Percentiles rank a stretch among this genome's conserved stretches.
Conservation (phyloP, 1,140 invertebrate species). For the Tetragonula clypearis region DNA sequence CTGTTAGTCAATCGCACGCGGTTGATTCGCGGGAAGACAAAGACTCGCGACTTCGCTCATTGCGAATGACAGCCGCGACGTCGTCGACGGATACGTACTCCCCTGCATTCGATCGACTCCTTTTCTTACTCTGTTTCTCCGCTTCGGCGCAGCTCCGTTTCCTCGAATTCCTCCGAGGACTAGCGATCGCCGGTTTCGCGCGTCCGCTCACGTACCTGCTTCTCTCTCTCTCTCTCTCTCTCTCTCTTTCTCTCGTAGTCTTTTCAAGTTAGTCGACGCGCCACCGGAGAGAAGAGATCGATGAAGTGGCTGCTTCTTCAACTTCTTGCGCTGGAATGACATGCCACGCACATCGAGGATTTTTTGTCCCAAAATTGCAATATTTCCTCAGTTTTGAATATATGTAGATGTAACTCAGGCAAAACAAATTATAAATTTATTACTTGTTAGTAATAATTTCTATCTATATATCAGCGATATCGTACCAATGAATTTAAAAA, state of each 20-base stretch:
- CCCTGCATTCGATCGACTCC: constrained; percentile 40
- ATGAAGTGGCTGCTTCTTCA: not conserved
- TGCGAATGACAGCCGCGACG: constrained; percentile 48
- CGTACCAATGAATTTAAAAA: too few species aligned
- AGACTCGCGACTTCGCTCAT: constrained; percentile 26
- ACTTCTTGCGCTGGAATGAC: not conserved
- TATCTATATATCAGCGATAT: too few species aligned
- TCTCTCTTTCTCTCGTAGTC: too few species aligned
- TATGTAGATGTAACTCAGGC: too few species aligned
- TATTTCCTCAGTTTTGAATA: too few species aligned
- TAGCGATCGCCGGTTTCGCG: not conserved
- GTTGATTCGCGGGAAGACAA: constrained; percentile 36
- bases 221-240: not conserved
- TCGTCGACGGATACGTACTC: constrained; percentile 40
- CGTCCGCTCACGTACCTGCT: constrained; percentile 8
- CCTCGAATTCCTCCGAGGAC: not conserved
- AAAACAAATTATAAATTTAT: too few species aligned
- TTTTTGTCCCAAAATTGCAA: too few species aligned
- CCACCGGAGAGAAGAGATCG: not conserved
- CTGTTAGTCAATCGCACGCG: constrained; percentile 47
- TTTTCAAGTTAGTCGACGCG: not conserved
- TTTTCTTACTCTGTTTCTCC: constrained; percentile 25
- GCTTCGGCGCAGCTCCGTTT: constrained; percentile 4
- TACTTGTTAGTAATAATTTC: too few species aligned
- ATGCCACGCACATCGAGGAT: too few species aligned